phyloP scores from a whole-genome alignment of 2,797 vertebrate genomes.

The Pangasius macronema region DNA sequence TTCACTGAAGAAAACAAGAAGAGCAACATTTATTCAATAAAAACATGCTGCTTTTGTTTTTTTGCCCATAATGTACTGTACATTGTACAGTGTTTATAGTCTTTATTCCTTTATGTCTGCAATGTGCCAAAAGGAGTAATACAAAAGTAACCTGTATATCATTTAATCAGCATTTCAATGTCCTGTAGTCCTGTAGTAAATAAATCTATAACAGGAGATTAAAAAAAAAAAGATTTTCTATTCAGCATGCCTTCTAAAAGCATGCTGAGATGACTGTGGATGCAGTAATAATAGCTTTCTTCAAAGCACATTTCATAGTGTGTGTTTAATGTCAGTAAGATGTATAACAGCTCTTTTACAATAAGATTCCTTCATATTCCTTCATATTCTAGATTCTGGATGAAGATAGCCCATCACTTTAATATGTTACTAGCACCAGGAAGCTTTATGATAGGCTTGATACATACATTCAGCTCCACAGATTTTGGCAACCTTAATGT shows the following conservation, averaged over 20 bases:
- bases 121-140: neutral
- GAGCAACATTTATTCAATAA: neutral
- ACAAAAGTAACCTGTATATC: neutral
- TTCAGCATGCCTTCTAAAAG: neutral
- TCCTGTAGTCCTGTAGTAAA: neutral
- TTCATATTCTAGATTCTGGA: too few relatives aligned
- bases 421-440: neutral
- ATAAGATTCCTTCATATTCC: neutral
- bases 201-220: neutral
- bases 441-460: neutral
- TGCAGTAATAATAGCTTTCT: neutral
- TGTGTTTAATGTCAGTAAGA: slow-evolving; percentile 4
- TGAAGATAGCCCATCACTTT: neutral
- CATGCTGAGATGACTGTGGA: slow-evolving; percentile 2
- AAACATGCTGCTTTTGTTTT: neutral
- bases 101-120: neutral
- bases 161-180: neutral
- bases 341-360: neutral
- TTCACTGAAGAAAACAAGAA: neutral
- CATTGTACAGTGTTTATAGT: neutral
- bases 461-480: neutral
- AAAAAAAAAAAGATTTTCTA: neutral
- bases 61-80: neutral
- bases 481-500: neutral
- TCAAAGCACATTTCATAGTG: neutral